These are phyloP conservation scores for Thumatha senex DNA, from an alignment of 2,888 invertebrate species.

Conservation along the genomic window DNA sequence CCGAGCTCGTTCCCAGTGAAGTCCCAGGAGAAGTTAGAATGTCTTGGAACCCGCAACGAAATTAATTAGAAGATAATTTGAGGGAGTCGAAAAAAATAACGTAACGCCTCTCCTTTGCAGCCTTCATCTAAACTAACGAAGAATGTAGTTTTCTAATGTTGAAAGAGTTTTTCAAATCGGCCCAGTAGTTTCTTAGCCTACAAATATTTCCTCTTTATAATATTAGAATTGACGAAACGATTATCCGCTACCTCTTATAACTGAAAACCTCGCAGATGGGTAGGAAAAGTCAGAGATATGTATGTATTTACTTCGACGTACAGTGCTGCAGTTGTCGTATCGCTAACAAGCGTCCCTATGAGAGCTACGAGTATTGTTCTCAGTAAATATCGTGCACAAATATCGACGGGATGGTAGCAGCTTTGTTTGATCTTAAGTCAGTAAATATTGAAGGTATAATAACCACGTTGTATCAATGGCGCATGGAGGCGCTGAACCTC, in stretches of 20 bases:
- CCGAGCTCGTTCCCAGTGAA: no score
- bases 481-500: no score
- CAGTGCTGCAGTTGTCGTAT: conserved; percentile 42
- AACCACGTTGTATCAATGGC: background rate
- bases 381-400: conserved; percentile 28
- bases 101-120: no score
- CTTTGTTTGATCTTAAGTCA: conserved; percentile 5
- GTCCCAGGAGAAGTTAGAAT: no score
- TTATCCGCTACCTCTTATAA: conserved; percentile 8
- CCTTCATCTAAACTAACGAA: no score
- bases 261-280: conserved; percentile 21
- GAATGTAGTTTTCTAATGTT: no score
- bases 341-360: conserved; percentile 57
- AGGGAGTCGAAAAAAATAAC: no score
- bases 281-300: conserved; percentile 15
- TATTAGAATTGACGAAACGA: background rate
- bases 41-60: no score
- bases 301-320: conserved; percentile 36
- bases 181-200: no score
- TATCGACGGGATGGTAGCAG: conserved; percentile 16
- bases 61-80: no score
- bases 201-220: no score
- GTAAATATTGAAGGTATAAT: background rate
- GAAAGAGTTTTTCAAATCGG: no score
- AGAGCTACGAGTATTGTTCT: conserved; percentile 48